A percentile compares a stretch with the other conserved stretches of the same genome.
Conservation (phyloP, 1,140 invertebrate genomes). For the Drosophila ambigua region DNA sequence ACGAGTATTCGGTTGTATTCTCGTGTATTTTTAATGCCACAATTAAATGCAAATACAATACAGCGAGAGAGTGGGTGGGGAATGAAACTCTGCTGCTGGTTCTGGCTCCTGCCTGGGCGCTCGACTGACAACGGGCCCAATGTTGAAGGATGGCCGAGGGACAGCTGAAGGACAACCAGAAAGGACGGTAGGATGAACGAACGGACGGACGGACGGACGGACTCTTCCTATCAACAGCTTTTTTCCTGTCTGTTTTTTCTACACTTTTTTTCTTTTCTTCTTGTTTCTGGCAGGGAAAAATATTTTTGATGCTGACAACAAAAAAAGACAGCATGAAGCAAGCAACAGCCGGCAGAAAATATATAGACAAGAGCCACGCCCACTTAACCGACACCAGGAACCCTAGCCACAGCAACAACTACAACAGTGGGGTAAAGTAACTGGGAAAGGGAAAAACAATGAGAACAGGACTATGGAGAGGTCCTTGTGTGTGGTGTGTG, state of each 20-base stretch:
- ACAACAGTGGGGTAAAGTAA: slow-evolving; percentile 21
- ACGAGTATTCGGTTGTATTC: slow-evolving; percentile 20
- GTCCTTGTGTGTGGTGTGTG: slow-evolving; percentile 7
- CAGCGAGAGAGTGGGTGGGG: slow-evolving; percentile 5
- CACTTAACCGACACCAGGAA: slow-evolving; percentile 20
- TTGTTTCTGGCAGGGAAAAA: slow-evolving; percentile 51
- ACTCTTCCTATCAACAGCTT: slow-evolving; percentile 63
- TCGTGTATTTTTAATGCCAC: slow-evolving; percentile 76
- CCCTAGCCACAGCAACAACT: slow-evolving; percentile 8
- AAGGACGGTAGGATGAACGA: slow-evolving; percentile 5
- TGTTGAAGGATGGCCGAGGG: slow-evolving; percentile 63
- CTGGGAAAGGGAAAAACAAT: slow-evolving; percentile 16
- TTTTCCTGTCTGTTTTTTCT: slow-evolving; percentile 46
- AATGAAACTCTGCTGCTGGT: slow-evolving; percentile 18
- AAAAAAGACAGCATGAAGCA: slow-evolving; percentile 24
- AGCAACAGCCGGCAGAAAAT: slow-evolving; percentile 62
- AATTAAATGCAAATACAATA: slow-evolving; percentile 78
- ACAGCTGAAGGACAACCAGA: slow-evolving; percentile 46
- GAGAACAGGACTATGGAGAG: slow-evolving; percentile 21
- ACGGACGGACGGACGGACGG: too few relatives aligned
- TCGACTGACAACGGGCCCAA: slow-evolving; percentile 43
- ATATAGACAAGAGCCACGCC: slow-evolving; percentile 67
- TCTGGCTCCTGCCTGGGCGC: not conserved
- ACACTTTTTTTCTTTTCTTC: slow-evolving; percentile 5
- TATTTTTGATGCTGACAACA: slow-evolving; percentile 65